phyloP scores from a whole-genome alignment of 2,113 vertebrate genomes.

The Oceanodroma tethys region DNA sequence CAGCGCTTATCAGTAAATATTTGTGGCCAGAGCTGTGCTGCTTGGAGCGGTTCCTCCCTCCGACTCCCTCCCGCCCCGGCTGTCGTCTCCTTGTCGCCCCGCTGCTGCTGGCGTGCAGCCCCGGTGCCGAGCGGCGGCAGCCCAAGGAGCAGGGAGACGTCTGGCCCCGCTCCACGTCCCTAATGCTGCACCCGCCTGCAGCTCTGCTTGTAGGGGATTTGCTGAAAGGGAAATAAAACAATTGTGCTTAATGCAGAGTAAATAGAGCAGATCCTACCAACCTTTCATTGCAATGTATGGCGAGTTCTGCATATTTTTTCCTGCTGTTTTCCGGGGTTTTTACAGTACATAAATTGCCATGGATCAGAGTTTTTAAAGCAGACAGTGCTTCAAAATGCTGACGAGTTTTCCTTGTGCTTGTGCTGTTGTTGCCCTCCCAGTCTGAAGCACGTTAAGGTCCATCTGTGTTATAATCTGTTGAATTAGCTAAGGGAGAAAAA shows the following conservation, averaged over 20 bases:
- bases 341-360: not conserved
- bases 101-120: fast-evolving
- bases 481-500: not conserved
- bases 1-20: not conserved
- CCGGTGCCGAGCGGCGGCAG: not conserved
- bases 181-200: not conserved
- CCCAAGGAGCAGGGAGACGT: not conserved
- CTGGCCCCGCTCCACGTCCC: not conserved
- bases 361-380: not conserved
- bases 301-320: not conserved
- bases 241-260: not conserved
- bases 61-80: not conserved
- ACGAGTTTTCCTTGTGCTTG: fast-evolving
- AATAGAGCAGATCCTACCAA: not conserved
- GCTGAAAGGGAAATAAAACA: not conserved
- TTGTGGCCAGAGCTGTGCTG: not conserved
- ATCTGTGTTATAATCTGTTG: not conserved
- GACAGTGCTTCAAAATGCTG: not conserved
- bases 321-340: not conserved
- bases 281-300: not conserved
- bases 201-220: not conserved
- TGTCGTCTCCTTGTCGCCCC: fast-evolving
- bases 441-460: not conserved
- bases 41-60: not conserved
- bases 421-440: not conserved